These are phyloP conservation scores for Halesus radiatus DNA, from an alignment of 1,140 invertebrate species.

Conservation along the genomic window DNA sequence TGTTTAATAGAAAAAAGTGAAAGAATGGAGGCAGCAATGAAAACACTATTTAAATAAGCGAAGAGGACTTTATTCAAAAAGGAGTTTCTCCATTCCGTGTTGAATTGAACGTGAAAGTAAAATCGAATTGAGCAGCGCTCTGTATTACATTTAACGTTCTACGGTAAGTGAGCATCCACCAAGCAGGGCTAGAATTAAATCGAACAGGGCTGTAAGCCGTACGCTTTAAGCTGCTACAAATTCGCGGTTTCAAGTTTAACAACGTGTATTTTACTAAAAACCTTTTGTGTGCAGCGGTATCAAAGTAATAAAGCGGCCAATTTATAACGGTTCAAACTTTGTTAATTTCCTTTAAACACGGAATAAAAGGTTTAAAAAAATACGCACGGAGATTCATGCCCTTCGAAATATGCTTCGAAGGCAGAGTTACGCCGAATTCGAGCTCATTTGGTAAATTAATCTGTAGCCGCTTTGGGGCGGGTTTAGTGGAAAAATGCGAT, in stretches of 20 bases:
- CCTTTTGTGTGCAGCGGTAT: not conserved
- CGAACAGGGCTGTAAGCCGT: no score
- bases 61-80: slow-evolving; percentile 2
- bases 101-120: not conserved
- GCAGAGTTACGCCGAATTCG: not conserved
- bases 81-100: not conserved
- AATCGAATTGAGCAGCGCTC: not conserved
- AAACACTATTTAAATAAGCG: not conserved
- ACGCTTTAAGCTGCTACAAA: no score
- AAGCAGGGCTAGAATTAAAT: no score
- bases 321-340: slow-evolving; percentile 9
- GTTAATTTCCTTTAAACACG: slow-evolving; percentile 14
- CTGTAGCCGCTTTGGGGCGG: not conserved
- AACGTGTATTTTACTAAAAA: not conserved
- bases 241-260: not conserved
- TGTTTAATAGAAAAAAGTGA: not conserved
- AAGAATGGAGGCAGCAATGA: not conserved
- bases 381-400: not conserved
- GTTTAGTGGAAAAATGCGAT: not conserved
- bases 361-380: slow-evolving; percentile 12
- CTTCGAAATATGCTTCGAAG: slow-evolving; percentile 3
- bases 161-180: no score
- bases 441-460: slow-evolving; percentile 33
- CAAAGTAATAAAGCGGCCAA: not conserved
- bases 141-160: not conserved